phyloP scores from a whole-genome alignment of 2,113 vertebrate genomes.

The Notarius lentiginosus region DNA sequence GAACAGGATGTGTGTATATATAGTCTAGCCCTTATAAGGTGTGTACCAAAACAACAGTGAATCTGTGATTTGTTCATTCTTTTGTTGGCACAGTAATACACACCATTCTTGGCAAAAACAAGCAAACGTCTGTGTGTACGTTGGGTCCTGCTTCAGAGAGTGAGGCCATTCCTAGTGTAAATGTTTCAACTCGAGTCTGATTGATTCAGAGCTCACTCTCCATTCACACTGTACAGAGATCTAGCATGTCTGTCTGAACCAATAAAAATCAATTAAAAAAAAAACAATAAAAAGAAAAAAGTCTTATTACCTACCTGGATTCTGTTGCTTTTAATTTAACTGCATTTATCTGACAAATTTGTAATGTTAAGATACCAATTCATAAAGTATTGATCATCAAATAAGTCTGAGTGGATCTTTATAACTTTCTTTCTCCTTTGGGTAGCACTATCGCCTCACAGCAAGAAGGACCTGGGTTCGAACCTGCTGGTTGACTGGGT shows the following conservation, averaged over 20 bases:
- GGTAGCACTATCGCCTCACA: too few species aligned
- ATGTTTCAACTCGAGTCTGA: slow-evolving; percentile 54
- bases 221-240: slow-evolving; percentile 75
- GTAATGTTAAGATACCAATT: neutral
- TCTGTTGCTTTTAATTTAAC: slow-evolving; percentile 3
- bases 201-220: slow-evolving; percentile 63
- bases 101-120: slow-evolving; percentile 34
- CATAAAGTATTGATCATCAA: neutral
- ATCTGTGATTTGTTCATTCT: slow-evolving; percentile 44
- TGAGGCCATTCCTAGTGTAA: slow-evolving; percentile 50
- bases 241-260: slow-evolving; percentile 76
- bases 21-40: slow-evolving; percentile 27
- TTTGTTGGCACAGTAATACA: slow-evolving; percentile 31
- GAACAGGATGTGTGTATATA: slow-evolving; percentile 42
- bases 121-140: slow-evolving; percentile 42
- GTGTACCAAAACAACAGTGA: slow-evolving; percentile 41
- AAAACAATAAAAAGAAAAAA: slow-evolving; percentile 72
- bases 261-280: slow-evolving; percentile 72
- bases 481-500: too few species aligned
- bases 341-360: neutral
- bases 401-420: neutral
- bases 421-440: neutral
- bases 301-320: slow-evolving; percentile 72
- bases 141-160: slow-evolving; percentile 40
- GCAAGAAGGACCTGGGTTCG: too few species aligned